phyloP scores from a whole-genome alignment of 2,797 vertebrate species.

The Argentina silus region DNA sequence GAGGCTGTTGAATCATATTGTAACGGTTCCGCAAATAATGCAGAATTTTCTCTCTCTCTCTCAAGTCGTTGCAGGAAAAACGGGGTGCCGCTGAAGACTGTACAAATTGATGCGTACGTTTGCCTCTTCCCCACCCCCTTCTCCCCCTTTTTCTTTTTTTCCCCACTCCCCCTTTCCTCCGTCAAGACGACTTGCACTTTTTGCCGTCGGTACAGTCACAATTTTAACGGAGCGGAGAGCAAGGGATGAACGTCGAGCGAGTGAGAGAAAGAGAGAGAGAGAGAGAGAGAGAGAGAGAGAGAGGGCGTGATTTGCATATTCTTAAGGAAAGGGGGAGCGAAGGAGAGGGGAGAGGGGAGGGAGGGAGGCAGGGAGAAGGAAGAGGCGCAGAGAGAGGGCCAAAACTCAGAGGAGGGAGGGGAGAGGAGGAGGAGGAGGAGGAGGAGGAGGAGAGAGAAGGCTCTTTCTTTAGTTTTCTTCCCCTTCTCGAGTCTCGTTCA shows the following conservation, averaged over 20 bases:
- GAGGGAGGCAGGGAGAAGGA: constrained; percentile 58
- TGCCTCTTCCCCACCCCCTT: constrained; percentile 67
- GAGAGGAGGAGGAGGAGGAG: constrained; percentile 31
- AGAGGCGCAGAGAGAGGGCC: constrained; percentile 72
- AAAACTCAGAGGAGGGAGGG: constrained; percentile 76
- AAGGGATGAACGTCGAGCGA: constrained; percentile 72
- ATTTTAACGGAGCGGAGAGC: constrained; percentile 66
- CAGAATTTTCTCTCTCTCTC: constrained; percentile 68
- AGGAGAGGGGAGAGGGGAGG: constrained; percentile 40
- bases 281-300: constrained; percentile 68
- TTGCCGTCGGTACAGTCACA: constrained; percentile 74
- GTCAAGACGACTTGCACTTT: constrained; percentile 80
- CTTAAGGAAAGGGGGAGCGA: constrained; percentile 65
- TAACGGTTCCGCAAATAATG: constrained; percentile 71
- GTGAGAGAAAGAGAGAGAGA: constrained; percentile 49
- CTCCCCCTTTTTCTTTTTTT: constrained; percentile 73
- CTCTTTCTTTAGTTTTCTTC: constrained; percentile 32
- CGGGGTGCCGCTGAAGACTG: constrained; percentile 81
- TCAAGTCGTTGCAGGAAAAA: constrained; percentile 71
- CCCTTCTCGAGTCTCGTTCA: background rate
- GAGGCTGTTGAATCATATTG: constrained; percentile 73
- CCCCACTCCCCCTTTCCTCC: constrained; percentile 70
- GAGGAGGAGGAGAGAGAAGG: background rate
- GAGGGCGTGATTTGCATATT: constrained; percentile 79
- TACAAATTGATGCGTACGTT: constrained; percentile 84